Base-by-base conservation (phyloP, 2,113 vertebrate species). In the Caracal caracal region DNA sequence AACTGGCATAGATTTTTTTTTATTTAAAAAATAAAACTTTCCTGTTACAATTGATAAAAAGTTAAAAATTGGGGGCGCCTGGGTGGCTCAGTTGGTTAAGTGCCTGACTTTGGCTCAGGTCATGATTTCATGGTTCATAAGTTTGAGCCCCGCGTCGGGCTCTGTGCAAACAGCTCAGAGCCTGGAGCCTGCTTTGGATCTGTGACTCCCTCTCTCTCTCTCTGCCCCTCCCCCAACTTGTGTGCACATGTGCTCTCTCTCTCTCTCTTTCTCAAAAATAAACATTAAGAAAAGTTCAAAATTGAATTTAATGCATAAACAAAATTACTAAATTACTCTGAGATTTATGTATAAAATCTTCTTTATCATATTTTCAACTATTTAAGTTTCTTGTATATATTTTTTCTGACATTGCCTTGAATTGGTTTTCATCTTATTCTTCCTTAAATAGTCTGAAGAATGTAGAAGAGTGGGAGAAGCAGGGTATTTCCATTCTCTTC, bases 1-100 rank as follows among this genome's bases (percentile, higher is more conserved):
- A 86, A 47, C 19, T 82, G 19, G 26, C 53, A 59, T 65, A 65
- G 56, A 30, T 86, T 6, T 94, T 96, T 83, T 94, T 96, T 83
- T 73, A 94, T 90, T 87, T 56, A 16, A 49, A 87, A 90, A 95
- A 37, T 85, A 68, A 93, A 94, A 63, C 0, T 47, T 90, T 43
- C 19, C 43, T 19, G n/a, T 81, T 68, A 33, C 2, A 66, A 28
- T 51, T 84, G 61, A 65, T 90, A 56, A 68, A 95, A 68, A 56
- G 4, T 53, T 86, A 6, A 65, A 88, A 81, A 88, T 61, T 70
- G 51, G 17, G 56, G 56, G 56, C 7, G 0, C 20, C 20, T 59
- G 19, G 56, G 56, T 59, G 56, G 56, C 56, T 59, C 56, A 59
- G 56, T 59, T 59, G 56, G 56, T 59, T 59, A 59, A 59, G 56